Conservation (phyloP, 2,888 invertebrate species). For the Sphaerophoria taeniata region DNA sequence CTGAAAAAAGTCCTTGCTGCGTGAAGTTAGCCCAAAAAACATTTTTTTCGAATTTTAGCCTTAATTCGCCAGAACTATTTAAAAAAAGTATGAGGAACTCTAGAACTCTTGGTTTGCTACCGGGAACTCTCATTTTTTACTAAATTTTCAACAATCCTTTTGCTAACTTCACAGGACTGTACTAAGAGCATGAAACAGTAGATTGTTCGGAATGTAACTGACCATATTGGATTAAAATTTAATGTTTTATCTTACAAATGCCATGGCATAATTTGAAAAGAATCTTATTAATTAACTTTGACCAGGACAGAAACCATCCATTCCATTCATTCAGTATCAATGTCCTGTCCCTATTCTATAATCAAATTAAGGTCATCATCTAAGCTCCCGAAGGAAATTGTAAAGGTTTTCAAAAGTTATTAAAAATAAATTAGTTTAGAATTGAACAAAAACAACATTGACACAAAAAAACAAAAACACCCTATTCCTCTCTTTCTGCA, state of each 20-base stretch:
- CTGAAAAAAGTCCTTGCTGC: too few relatives aligned
- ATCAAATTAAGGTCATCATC: conserved; percentile 40
- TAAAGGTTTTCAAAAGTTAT: conserved; percentile 26
- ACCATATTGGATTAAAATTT: conserved; percentile 19
- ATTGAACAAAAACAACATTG: conserved; percentile 41
- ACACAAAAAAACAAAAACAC: conserved; percentile 42
- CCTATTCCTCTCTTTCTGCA: conserved; percentile 31
- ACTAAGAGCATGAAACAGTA: too few relatives aligned
- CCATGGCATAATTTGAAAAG: conserved; percentile 32
- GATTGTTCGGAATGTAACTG: too few relatives aligned
- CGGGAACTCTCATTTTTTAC: too few relatives aligned
- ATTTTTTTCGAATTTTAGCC: too few relatives aligned
- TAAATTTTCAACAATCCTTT: too few relatives aligned
- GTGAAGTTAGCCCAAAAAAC: too few relatives aligned
- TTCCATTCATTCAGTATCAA: not conserved
- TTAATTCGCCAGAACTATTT: too few relatives aligned
- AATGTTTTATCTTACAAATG: conserved; percentile 12
- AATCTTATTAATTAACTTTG: conserved; percentile 45
- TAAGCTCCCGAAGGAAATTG: conserved; percentile 4
- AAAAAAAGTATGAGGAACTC: too few relatives aligned
- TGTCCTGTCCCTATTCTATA: not conserved
- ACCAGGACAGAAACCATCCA: not conserved
- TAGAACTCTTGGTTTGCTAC: too few relatives aligned
- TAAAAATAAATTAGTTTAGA: conserved; percentile 54
- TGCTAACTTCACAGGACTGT: too few relatives aligned